phyloP scores from a whole-genome alignment of 1,140 invertebrate genomes.

The Zaprionus taronus region DNA sequence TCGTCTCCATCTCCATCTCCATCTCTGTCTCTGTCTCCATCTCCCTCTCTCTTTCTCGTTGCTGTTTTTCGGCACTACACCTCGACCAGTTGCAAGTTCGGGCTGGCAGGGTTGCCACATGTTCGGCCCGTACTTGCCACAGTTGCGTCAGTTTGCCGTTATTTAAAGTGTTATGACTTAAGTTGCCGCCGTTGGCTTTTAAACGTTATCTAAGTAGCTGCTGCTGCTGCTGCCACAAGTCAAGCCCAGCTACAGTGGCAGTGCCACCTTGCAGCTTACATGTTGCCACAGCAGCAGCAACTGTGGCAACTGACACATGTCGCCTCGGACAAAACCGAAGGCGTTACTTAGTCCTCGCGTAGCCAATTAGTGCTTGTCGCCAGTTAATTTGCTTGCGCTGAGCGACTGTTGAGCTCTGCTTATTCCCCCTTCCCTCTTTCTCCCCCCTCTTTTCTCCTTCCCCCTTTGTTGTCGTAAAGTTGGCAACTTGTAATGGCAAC shows the following conservation, averaged over 20 bases:
- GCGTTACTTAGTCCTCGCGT: slow-evolving; percentile 32
- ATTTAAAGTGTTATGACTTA: slow-evolving; percentile 75
- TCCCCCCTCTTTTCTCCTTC: no score
- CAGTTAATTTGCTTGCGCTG: slow-evolving; percentile 71
- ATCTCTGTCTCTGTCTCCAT: slow-evolving; percentile 16
- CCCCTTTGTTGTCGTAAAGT: slow-evolving; percentile 36
- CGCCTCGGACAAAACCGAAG: slow-evolving; percentile 31
- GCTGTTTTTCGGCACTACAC: slow-evolving; percentile 41
- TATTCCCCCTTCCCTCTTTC: no score
- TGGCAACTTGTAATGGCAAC: slow-evolving; percentile 65
- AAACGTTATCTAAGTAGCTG: slow-evolving; percentile 79
- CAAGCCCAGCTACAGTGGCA: slow-evolving; percentile 40
- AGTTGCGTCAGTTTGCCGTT: slow-evolving; percentile 39
- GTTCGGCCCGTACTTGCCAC: background rate
- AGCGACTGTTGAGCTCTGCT: background rate
- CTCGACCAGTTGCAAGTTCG: slow-evolving; percentile 1
- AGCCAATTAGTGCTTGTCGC: slow-evolving; percentile 66
- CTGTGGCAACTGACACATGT: slow-evolving; percentile 43
- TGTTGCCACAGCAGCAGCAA: background rate
- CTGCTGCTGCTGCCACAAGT: slow-evolving; percentile 9
- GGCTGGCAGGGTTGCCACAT: background rate
- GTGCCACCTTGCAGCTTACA: slow-evolving; percentile 23
- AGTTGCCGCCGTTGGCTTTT: slow-evolving; percentile 67
- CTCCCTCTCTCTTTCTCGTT: slow-evolving; percentile 17
- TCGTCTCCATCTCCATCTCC: slow-evolving; percentile 53